These are phyloP conservation scores for Acyrthosiphon pisum DNA, from an alignment of 1,140 invertebrate genomes.

Conservation along the genomic window DNA sequence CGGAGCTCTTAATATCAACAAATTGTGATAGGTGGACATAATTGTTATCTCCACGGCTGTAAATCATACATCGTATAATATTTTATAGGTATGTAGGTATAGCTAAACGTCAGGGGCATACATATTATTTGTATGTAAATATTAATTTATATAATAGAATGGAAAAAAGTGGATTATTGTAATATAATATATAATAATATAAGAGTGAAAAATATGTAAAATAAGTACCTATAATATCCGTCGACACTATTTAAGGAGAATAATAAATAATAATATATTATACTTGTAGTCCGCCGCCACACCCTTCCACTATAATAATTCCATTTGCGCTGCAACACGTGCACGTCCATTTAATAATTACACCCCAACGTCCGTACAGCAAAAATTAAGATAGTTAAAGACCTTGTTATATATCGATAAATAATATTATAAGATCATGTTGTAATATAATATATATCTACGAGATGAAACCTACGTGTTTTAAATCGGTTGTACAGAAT, in stretches of 20 bases:
- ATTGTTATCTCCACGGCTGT: background rate
- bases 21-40: constrained; percentile 33
- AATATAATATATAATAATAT: background rate
- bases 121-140: background rate
- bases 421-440: background rate
- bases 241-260: background rate
- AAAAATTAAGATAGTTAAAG: background rate
- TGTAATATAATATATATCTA: background rate
- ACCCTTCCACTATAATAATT: background rate
- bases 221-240: constrained; percentile 11
- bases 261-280: constrained; percentile 25
- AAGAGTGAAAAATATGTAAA: background rate
- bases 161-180: background rate
- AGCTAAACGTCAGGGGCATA: background rate
- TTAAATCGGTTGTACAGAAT: background rate
- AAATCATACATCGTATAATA: constrained; percentile 13
- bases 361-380: background rate
- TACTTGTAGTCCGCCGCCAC: background rate
- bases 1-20: constrained; percentile 46
- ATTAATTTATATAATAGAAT: background rate
- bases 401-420: background rate
- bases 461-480: background rate
- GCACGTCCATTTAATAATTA: background rate
- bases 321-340: background rate
- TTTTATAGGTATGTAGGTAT: background rate